These are phyloP conservation scores for Malthinus seriepunctatus DNA, from an alignment of 2,888 invertebrate genomes.

Conservation along the genomic window DNA sequence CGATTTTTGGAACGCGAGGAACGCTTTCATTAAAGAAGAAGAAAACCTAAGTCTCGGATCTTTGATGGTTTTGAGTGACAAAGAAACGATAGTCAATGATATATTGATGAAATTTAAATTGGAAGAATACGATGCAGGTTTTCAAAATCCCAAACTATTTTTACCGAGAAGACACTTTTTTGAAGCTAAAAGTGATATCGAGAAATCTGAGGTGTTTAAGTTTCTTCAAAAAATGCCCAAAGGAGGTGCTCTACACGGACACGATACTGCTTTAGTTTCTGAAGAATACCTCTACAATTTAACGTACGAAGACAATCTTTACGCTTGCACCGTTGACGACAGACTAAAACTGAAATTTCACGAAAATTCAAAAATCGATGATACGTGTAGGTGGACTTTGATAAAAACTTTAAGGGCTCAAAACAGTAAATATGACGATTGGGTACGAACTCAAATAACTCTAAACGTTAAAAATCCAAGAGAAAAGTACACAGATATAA, in stretches of 20 bases:
- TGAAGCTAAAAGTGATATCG: constrained; percentile 61
- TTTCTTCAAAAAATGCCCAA: constrained; percentile 74
- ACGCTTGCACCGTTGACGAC: constrained; percentile 53
- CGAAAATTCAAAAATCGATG: constrained; percentile 27
- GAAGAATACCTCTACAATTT: constrained; percentile 62
- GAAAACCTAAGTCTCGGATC: constrained; percentile 7
- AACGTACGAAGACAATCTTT: constrained; percentile 64
- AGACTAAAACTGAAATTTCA: constrained; percentile 46
- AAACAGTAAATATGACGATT: constrained; percentile 36
- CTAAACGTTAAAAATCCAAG: constrained; percentile 60
- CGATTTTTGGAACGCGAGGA: background rate
- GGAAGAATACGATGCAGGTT: constrained; percentile 41
- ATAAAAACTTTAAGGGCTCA: constrained; percentile 32
- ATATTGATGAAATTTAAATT: constrained; percentile 43
- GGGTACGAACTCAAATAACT: constrained; percentile 59
- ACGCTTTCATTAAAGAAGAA: constrained; percentile 19
- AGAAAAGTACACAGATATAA: constrained; percentile 58
- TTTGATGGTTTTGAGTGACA: constrained; percentile 34
- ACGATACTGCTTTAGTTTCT: constrained; percentile 67
- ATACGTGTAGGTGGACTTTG: constrained; percentile 35
- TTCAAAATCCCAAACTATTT: constrained; percentile 52
- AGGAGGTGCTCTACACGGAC: constrained; percentile 71
- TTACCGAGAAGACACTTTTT: constrained; percentile 71
- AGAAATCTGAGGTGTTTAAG: constrained; percentile 66
- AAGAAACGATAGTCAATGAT: constrained; percentile 42